A percentile compares a stretch with the other conserved stretches of the same genome.
These are phyloP conservation scores for Lobophora halterata DNA, from an alignment of 2,888 invertebrate genomes.

Conservation along the genomic window DNA sequence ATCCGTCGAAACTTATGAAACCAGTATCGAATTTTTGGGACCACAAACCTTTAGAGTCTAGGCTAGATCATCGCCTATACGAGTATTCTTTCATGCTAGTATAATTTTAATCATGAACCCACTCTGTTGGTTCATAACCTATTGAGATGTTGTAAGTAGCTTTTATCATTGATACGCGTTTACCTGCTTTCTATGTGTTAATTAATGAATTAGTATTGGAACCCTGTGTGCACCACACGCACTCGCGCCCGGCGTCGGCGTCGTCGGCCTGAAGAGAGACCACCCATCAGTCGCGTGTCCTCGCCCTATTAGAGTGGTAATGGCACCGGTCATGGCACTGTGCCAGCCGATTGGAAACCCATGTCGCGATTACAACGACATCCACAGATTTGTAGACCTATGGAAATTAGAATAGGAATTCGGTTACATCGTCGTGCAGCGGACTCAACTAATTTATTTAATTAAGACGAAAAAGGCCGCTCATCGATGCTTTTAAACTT, in stretches of 20 bases:
- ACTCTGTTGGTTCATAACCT: no score
- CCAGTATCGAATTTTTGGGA: no score
- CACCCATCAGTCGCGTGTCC: slow-evolving; percentile 29
- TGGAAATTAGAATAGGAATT: slow-evolving; percentile 12
- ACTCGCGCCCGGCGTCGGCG: not conserved
- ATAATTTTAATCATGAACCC: no score
- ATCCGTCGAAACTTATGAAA: slow-evolving; percentile 3
- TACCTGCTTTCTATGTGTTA: no score
- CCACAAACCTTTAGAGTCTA: no score
- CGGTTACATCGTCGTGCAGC: not conserved
- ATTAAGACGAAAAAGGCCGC: slow-evolving; percentile 3
- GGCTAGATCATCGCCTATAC: no score
- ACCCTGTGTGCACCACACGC: no score
- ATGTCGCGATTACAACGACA: slow-evolving; percentile 17
- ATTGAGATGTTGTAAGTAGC: no score
- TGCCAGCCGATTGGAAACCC: slow-evolving; percentile 17
- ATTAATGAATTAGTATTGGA: no score
- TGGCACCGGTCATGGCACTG: slow-evolving; percentile 18
- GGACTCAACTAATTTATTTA: not conserved
- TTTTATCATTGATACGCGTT: no score
- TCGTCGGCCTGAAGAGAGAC: slow-evolving; percentile 10
- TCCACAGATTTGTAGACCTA: slow-evolving; percentile 10
- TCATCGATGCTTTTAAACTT: not conserved
- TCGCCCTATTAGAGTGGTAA: slow-evolving; percentile 16
- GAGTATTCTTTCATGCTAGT: no score